Evolutionary conservation across 2,797 vertebrate species (phyloP), one percentile per base, ranked within the genome.

Genomic region (Masticophis lateralis): DNA sequence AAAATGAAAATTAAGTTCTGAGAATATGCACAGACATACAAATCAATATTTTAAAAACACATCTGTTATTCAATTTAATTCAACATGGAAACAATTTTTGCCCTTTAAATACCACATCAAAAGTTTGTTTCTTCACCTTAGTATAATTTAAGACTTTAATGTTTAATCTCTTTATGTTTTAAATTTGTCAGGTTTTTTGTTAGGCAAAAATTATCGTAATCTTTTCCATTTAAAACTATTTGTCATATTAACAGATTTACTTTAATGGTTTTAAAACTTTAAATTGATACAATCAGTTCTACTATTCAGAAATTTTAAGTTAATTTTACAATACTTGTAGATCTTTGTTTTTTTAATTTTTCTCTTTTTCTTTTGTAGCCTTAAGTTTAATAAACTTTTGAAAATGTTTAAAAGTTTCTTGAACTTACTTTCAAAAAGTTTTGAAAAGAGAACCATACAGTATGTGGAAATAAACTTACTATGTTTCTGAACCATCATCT

Each of bases 401-500:
- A 32, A 16, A 86, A 87, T 18, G 1, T 22, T 37, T 37, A 37
- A 37, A 37, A 37, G 37, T 37, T 37, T 37, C 37, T 37, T 1
- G 37, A 37, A 37, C 37, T 37, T 37, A 37, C 2, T 37, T 37
- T 37, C 37, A 37, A 37, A 37, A 37, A 37, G 37, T 37, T 37
- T 37, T 37, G 63, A 59, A 27, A 43, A 87, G 16, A 87, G 20
- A 74, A 51, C 3, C 2, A 79, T 37, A 59, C 57, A 53, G 59
- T 88, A 59, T 25, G 7, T 9, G 59, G 9, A 83, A 69, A 92
- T 32, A 92, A 55, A 92, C 98, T 98, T 96, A 99, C 99, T 95
- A 1, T 99, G 97, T 94, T 97, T 98, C 90, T 96, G 97, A 93
- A 99, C 97, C 92, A 98, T 88, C 18, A 97, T 97, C 37, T 96